Conservation (phyloP, 2,113 vertebrate genomes). For the Macheiramphus alcinus region DNA sequence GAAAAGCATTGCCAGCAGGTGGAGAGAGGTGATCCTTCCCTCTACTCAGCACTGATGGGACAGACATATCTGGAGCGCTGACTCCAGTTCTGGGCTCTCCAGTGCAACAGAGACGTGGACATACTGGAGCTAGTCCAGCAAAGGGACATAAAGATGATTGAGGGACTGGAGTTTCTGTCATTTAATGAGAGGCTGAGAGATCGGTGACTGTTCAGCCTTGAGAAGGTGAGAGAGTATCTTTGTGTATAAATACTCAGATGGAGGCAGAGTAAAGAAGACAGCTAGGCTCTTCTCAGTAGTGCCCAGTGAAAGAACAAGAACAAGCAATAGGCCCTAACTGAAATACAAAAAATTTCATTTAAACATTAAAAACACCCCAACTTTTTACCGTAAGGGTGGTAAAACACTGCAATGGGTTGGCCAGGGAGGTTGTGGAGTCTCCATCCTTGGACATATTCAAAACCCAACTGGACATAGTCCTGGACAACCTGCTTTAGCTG, state of each 20-base stretch:
- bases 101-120: fast-evolving
- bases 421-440: background rate
- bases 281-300: background rate
- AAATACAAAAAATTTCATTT: background rate
- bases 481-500: background rate
- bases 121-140: background rate
- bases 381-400: background rate
- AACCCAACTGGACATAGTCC: background rate
- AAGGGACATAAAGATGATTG: background rate
- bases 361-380: background rate
- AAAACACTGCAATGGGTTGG: background rate
- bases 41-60: background rate
- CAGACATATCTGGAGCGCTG: fast-evolving
- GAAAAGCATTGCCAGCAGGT: background rate
- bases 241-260: background rate
- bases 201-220: background rate
- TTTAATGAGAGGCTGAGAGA: background rate
- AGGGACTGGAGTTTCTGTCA: background rate
- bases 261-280: background rate
- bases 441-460: background rate
- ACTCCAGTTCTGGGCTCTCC: background rate
- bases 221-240: background rate
- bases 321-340: background rate
- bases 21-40: background rate
- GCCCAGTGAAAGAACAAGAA: background rate